Evolutionary conservation across 2,888 invertebrate species (phyloP).

Genomic region (Drosophila algonquin): DNA sequence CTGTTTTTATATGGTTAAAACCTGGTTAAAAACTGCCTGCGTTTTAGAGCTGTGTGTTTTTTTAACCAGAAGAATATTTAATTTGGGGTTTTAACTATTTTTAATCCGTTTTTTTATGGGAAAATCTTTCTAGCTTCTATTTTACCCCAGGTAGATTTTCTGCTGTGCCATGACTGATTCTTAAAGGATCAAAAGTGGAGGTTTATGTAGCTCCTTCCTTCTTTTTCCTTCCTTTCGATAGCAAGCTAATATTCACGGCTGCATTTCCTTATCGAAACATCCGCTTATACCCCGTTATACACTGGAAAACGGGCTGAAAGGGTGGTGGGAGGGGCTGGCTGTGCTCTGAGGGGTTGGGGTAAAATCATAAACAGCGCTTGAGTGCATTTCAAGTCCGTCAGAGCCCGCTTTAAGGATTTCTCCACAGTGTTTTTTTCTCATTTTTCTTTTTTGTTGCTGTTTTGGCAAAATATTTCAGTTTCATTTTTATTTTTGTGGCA

Average conservation of each 20-base stretch:
- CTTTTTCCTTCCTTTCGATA: too few relatives aligned
- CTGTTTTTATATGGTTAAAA: background rate
- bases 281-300: background rate
- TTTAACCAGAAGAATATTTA: background rate
- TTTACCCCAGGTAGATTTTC: too few relatives aligned
- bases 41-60: background rate
- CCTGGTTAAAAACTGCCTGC: too few relatives aligned
- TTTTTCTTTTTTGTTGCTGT: conserved; percentile 9
- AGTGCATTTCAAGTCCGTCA: conserved; percentile 57
- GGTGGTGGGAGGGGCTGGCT: background rate
- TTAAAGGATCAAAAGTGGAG: too few relatives aligned
- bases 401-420: conserved; percentile 52
- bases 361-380: conserved; percentile 47
- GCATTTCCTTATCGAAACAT: background rate
- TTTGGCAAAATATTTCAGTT: conserved; percentile 45
- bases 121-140: too few relatives aligned
- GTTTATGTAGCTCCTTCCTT: too few relatives aligned
- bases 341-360: background rate
- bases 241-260: background rate
- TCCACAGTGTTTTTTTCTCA: conserved; percentile 18
- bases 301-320: background rate
- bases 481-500: conserved; percentile 53
- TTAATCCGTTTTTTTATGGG: too few relatives aligned
- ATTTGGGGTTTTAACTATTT: too few relatives aligned
- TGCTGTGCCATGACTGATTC: background rate